These are phyloP conservation scores for Protobothrops flavoviridis DNA, from an alignment of 2,113 vertebrate genomes.

Conservation along the genomic window DNA sequence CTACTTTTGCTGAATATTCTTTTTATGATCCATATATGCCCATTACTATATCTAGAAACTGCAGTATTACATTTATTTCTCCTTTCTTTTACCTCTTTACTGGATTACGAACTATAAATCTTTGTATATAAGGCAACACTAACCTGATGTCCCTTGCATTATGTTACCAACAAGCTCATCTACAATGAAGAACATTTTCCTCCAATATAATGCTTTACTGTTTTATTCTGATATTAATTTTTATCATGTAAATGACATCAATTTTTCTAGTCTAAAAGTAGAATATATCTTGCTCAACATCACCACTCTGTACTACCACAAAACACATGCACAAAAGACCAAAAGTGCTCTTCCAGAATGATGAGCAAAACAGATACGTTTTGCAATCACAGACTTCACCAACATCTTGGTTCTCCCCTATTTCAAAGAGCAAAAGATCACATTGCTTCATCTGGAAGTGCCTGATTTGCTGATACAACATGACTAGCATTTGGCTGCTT, in stretches of 20 bases:
- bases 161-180: slow-evolving; percentile 33
- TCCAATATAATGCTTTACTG: neutral
- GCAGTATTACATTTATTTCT: slow-evolving; percentile 15
- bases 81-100: neutral
- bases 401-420: slow-evolving; percentile 28
- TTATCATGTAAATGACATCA: slow-evolving; percentile 31
- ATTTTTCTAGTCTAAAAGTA: slow-evolving; percentile 47
- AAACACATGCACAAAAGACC: slow-evolving; percentile 41
- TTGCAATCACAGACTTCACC: slow-evolving; percentile 37
- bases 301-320: slow-evolving; percentile 49
- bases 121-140: slow-evolving; percentile 34
- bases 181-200: slow-evolving; percentile 23
- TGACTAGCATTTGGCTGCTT: slow-evolving; percentile 3
- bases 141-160: neutral
- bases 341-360: slow-evolving; percentile 44
- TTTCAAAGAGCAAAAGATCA: slow-evolving; percentile 36
- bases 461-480: slow-evolving; percentile 1
- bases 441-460: slow-evolving; percentile 33
- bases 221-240: slow-evolving; percentile 35
- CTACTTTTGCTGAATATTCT: slow-evolving; percentile 34
- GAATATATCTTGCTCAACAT: slow-evolving; percentile 35
- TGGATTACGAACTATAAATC: slow-evolving; percentile 12
- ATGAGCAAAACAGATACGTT: slow-evolving; percentile 32
- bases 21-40: slow-evolving; percentile 41
- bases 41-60: slow-evolving; percentile 38